Base-by-base conservation (phyloP, 1,140 invertebrate genomes). In the Drosophila lini region DNA sequence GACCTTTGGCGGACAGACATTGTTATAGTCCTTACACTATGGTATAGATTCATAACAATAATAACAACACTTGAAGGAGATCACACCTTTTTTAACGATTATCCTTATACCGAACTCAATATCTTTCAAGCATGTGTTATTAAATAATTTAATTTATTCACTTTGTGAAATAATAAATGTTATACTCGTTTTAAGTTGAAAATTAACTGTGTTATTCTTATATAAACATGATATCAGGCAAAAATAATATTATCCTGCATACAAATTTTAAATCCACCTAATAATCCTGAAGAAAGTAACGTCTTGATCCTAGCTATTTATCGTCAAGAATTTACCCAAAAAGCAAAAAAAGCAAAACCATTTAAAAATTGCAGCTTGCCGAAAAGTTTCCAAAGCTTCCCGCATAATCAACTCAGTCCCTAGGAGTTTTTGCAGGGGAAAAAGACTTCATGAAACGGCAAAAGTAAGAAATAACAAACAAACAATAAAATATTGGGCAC, bases 401-500 rank as follows among this genome's bases (percentile, higher is more conserved):
- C 81, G 81, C 81, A 83, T 85, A 82, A 86, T 81, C 83, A 75
- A 85, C 69, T 85, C 57, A 1, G 42, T 41, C 52, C 79, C 55
- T 83, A 71, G 15, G 22, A 47, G 16, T 67, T 52, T 56, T 63
- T 60, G 68, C 42, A 41, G n/a, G n/a, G 44, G 11, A 28, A 34
- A 47, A 28, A 36, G 53, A 59, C 69, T 64, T 65, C 45, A 73
- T 71, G 82, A 79, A 79, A 88, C 70, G 67, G 67, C 69, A 81
- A 77, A 57, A 84, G 69, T 71, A 84, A 71, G 67, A 78, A 85
- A 69, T 67, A 69, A 88, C 81, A 91, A 80, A 82, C 80, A 85
- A 92, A 92, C 91, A 92, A 92, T 91, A 92, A 92, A 92, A 92
- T 92, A 92, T 92, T 86, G 91, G 83, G 91, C 88, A 91, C 91